These are phyloP conservation scores for Carassius carassius DNA, from an alignment of 2,113 vertebrate species.

Conservation along the genomic window DNA sequence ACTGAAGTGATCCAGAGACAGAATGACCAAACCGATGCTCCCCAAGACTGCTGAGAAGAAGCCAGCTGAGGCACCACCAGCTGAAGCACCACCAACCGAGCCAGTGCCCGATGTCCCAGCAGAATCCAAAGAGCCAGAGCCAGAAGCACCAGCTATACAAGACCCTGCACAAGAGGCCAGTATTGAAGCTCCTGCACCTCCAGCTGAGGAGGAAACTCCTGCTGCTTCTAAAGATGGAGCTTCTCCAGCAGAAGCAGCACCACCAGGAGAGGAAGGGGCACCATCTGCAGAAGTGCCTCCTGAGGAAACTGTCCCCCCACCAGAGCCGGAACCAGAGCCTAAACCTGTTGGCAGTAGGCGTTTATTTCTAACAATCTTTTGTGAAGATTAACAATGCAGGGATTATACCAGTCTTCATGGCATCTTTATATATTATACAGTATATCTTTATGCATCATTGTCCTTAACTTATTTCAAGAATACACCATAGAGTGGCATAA, in stretches of 20 bases:
- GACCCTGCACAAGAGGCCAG: slow-evolving; percentile 42
- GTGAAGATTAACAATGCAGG: slow-evolving; percentile 11
- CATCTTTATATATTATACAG: background rate
- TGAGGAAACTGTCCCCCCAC: slow-evolving; percentile 49
- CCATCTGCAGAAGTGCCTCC: slow-evolving; percentile 41
- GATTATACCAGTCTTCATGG: background rate
- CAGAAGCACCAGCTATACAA: slow-evolving; percentile 39
- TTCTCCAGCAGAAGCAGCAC: slow-evolving; percentile 37
- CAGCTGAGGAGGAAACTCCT: slow-evolving; percentile 7
- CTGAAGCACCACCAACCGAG: background rate
- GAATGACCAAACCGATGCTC: slow-evolving; percentile 71
- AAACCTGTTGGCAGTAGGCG: slow-evolving; percentile 67
- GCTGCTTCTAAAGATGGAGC: slow-evolving; percentile 38
- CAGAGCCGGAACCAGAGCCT: slow-evolving; percentile 59
- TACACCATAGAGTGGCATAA: background rate
- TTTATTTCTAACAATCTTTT: slow-evolving; percentile 47
- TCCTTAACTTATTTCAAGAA: background rate
- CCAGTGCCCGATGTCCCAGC: slow-evolving; percentile 28
- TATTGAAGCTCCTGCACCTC: slow-evolving; percentile 30
- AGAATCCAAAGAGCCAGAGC: slow-evolving; percentile 44
- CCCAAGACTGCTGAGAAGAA: slow-evolving; percentile 73
- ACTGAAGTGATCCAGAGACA: slow-evolving; percentile 31
- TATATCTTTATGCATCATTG: background rate
- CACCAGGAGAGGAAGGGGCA: slow-evolving; percentile 40
- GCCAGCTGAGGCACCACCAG: slow-evolving; percentile 50